Base-by-base conservation (phyloP, 23 tunicate genomes). In the Ciona savignyi region DNA sequence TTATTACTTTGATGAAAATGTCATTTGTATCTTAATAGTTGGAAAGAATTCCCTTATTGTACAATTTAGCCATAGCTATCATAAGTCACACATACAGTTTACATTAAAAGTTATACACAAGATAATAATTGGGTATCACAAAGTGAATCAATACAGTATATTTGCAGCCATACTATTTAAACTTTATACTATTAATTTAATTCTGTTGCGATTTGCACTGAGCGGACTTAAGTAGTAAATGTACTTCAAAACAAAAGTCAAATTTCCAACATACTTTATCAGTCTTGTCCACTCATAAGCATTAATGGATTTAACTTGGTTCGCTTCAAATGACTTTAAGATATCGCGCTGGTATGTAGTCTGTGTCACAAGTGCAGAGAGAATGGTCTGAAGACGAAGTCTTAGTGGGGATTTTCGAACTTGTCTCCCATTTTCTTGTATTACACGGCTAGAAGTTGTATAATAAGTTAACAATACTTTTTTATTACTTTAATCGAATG, bases 261-360 rank as follows among this genome's bases (percentile, higher is more conserved):
- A 30, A 23, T 65, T 25, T 23, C 63, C 22, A 34, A 61, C 67
- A 26, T 72, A 88, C 97, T 78, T 91, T 27, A 91, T 49, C 61
- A 91, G 33, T 33, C 81, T 85, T 65, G 84, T 85, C 97, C 97
- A 91, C 30, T 84, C 82, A 72, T 69, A 91, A 9, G 82, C 63
- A 23, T 62, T 33, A 35, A 29, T 29, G 24, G 82, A 70, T 25
- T 33, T 31, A 3, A 73, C 75, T 1, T 62, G 25, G 62, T 67
- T 31, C 6, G 28, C 19, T 29, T 75, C 74, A 27, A 86, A 32
- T 23, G 34, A 21, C 60, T 63, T 82, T 49, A 91, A 32, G 48
- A 84, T 49, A 72, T 91, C 97, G 23, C 80, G 48, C 56, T 91
- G 84, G 49, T 84, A 72, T 29, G 74, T 73, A 28, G 83, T 34